These are phyloP conservation scores for Isurus oxyrinchus DNA, from an alignment of 2,113 vertebrate genomes.

Conservation along the genomic window DNA sequence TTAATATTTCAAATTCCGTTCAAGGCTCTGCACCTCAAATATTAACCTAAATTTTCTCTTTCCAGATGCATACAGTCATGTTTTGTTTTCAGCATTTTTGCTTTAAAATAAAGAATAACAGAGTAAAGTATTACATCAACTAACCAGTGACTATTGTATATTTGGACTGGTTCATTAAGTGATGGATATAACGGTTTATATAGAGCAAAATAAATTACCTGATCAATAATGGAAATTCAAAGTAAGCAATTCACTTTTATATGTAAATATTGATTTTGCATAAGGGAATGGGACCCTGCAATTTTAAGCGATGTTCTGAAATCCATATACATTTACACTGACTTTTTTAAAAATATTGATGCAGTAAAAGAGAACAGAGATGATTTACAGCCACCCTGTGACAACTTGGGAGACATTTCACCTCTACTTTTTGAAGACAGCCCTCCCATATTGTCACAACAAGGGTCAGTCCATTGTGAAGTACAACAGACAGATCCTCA, in stretches of 20 bases:
- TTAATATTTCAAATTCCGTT: background rate
- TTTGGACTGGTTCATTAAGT: background rate
- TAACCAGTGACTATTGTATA: background rate
- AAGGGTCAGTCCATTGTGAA: constrained; percentile 35
- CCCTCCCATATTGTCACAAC: constrained; percentile 45
- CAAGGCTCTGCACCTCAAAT: background rate
- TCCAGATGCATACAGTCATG: background rate
- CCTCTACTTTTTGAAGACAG: constrained; percentile 81
- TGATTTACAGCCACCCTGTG: background rate
- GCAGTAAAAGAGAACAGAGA: background rate
- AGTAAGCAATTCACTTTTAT: background rate
- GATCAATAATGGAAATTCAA: background rate
- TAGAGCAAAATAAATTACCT: background rate
- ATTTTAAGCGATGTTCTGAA: background rate
- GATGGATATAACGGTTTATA: background rate
- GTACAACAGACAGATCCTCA: constrained; percentile 17
- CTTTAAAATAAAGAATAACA: background rate
- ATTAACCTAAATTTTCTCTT: background rate
- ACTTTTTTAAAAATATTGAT: background rate
- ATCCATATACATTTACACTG: background rate
- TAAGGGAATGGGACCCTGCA: background rate
- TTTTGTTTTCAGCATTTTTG: background rate
- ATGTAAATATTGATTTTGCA: background rate
- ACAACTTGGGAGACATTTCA: constrained; percentile 48
- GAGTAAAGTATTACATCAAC: background rate